phyloP scores from a whole-genome alignment of 1,140 invertebrate genomes.

The Macrosteles quadrilineatus region DNA sequence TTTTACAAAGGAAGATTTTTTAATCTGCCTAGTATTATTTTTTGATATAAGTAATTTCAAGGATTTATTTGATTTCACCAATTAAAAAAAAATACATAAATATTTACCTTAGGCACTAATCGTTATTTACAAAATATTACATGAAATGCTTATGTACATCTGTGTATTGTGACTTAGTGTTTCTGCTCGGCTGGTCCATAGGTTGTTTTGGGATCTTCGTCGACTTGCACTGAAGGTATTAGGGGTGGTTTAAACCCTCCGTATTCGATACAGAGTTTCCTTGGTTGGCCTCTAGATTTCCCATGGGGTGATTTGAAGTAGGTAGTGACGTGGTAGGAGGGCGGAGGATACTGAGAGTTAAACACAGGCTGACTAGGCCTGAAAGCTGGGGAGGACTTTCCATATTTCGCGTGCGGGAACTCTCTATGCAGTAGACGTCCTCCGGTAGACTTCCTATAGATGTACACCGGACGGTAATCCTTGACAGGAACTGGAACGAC shows the following conservation, averaged over 20 bases:
- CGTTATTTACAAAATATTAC: neutral
- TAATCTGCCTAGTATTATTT: no score
- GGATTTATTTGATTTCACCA: no score
- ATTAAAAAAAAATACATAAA: no score
- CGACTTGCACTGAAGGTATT: slow-evolving; percentile 76
- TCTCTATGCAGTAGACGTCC: slow-evolving; percentile 6
- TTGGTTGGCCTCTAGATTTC: slow-evolving; percentile 23
- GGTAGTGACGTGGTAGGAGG: slow-evolving; percentile 33
- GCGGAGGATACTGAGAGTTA: slow-evolving; percentile 38
- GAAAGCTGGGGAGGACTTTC: slow-evolving; percentile 32
- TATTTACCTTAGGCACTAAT: no score
- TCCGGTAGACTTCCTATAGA: slow-evolving; percentile 17
- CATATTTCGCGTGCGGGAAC: neutral
- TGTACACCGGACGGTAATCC: slow-evolving; percentile 33
- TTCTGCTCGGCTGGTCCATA: neutral
- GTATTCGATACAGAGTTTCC: slow-evolving; percentile 68
- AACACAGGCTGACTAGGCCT: slow-evolving; percentile 39
- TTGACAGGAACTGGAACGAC: slow-evolving; percentile 38
- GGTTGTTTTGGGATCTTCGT: slow-evolving; percentile 55
- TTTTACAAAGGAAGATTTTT: no score
- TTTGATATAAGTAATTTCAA: no score
- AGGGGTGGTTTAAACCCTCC: slow-evolving; percentile 75
- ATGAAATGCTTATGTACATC: neutral
- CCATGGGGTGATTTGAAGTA: slow-evolving; percentile 32
- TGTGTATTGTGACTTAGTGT: neutral